These are phyloP conservation scores for Zhengitettix transpicula DNA, from an alignment of 2,888 invertebrate genomes.

Conservation along the genomic window DNA sequence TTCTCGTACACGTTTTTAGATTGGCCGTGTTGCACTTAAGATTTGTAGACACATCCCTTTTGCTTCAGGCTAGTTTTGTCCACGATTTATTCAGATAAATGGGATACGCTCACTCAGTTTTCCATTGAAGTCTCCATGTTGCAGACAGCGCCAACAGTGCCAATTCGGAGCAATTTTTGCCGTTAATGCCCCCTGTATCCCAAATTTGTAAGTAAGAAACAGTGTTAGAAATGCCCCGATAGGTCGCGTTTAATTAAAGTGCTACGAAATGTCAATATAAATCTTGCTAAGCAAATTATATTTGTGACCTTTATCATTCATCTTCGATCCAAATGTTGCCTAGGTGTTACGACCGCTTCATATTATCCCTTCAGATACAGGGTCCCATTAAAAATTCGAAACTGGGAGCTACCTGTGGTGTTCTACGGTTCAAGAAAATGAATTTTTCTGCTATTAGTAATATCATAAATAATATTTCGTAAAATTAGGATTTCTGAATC, in stretches of 20 bases:
- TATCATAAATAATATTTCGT: no score
- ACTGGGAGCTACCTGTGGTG: no score
- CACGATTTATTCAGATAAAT: no score
- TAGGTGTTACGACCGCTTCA: background rate
- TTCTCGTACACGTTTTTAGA: background rate
- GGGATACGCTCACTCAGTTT: no score
- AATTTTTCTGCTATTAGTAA: no score
- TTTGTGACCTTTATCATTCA: conserved; percentile 8
- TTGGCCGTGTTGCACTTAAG: no score
- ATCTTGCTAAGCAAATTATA: conserved; percentile 1
- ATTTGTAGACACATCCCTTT: no score
- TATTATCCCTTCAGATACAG: no score
- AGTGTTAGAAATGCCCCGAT: conserved; percentile 15
- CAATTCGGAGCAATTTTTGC: conserved; percentile 48
- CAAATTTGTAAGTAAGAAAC: conserved; percentile 16
- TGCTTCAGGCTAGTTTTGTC: background rate
- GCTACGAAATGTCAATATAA: background rate
- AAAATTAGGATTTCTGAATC: no score
- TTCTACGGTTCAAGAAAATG: no score
- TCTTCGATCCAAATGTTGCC: conserved; percentile 5
- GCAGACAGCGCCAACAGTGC: conserved; percentile 53
- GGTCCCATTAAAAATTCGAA: no score
- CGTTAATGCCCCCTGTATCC: conserved; percentile 47
- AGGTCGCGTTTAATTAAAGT: conserved; percentile 15
- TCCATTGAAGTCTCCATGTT: conserved; percentile 30